Base-by-base conservation (phyloP, 2,888 invertebrate species). In the Gymnocheta viridis region DNA sequence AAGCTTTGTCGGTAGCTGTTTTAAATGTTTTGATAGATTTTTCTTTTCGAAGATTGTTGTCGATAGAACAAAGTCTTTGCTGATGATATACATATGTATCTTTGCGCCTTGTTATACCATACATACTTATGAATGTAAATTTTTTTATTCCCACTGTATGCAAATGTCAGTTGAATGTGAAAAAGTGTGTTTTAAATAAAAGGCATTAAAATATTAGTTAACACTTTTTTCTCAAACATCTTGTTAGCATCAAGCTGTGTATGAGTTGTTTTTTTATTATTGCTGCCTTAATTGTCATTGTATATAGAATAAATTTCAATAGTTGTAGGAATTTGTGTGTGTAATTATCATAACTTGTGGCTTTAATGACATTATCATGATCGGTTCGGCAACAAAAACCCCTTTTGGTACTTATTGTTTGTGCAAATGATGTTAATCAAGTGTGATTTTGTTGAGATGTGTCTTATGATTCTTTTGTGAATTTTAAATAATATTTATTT, bases 131-230 rank as follows among this genome's bases (percentile, higher is more conserved):
- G 22, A 24, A 44, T 29, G 12, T 29, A n/a, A n/a, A n/a, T 22
- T 19, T 38, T 47, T 58, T 58, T 2, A 44, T 35, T 7, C 29
- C 29, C 69, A 70, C 69, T 62, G 49, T 70, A 44, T 38, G 27
- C 27, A 69, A 69, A 54, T 58, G 17, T 12, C 14, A 58, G 27
- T 19, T 24, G 19, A 56, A 79, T 58, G 51, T 70, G 60, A 84
- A 88, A 69, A 69, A 14, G 19, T 54, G 54, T 51, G 54, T 67
- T 69, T 88, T 86, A 87, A 88, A 88, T 86, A 85, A 88, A 85
- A 88, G 89, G 89, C 87, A 90, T 89, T 89, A 89, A 89, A 90
- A 89, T 88, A 88, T 89, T 89, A 90, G 88, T 90, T 90, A 90
- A 87, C 91, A 88, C 89, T 64, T 88, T 88, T 77, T 66, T 56